Conservation (phyloP, 2,888 invertebrate genomes). For the Argyresthia albistria region DNA sequence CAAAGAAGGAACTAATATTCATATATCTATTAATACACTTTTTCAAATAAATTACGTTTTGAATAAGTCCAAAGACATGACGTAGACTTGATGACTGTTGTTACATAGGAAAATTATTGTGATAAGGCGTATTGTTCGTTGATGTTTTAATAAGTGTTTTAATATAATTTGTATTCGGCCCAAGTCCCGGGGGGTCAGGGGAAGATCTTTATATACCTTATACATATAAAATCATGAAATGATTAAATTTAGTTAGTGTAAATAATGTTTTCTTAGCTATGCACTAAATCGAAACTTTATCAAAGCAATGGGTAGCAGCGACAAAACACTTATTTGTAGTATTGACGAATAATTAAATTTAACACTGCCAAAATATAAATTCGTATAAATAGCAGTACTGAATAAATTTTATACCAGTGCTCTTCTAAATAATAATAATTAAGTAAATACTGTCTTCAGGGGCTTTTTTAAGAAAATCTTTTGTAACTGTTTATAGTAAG, state of each 20-base stretch:
- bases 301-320: background rate
- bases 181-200: too few species aligned
- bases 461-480: constrained; percentile 49
- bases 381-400: constrained; percentile 34
- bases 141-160: constrained; percentile 40
- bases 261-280: too few species aligned
- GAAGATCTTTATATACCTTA: constrained; percentile 15
- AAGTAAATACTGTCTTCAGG: constrained; percentile 37
- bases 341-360: constrained; percentile 25
- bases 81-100: constrained; percentile 38
- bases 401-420: constrained; percentile 27
- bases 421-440: constrained; percentile 29
- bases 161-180: constrained; percentile 18
- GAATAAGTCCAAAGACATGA: constrained; percentile 36
- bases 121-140: constrained; percentile 51
- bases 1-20: constrained; percentile 49
- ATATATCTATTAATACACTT: constrained; percentile 33
- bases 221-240: constrained; percentile 35
- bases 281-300: background rate
- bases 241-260: constrained; percentile 15
- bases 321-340: background rate
- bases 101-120: constrained; percentile 58
- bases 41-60: constrained; percentile 21
- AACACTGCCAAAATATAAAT: constrained; percentile 63
- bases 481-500: background rate